A percentile compares a stretch with the other conserved stretches of the same genome.
Evolutionary conservation across 1,140 invertebrate species (phyloP).

Genomic region (Asobara japonica): DNA sequence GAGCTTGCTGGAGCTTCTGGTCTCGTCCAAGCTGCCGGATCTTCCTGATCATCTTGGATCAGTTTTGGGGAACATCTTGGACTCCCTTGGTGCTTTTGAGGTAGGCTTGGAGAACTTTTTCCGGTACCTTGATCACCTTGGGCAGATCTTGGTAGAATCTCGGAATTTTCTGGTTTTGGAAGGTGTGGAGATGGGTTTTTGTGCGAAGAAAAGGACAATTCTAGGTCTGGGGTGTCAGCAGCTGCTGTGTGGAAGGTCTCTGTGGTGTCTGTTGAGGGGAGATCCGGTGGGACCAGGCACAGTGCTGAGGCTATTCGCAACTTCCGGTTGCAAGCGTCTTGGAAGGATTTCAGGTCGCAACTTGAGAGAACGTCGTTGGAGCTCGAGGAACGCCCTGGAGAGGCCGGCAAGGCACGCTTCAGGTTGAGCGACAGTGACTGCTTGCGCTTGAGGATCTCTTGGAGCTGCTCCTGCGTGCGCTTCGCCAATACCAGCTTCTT

Average conservation of each 20-base stretch:
- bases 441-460: slow-evolving; percentile 62
- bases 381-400: slow-evolving; percentile 43
- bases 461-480: slow-evolving; percentile 66
- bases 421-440: slow-evolving; percentile 61
- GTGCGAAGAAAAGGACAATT: slow-evolving; percentile 42
- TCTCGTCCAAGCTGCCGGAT: too few species aligned
- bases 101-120: too few species aligned
- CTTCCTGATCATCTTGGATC: too few species aligned
- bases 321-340: slow-evolving; percentile 55
- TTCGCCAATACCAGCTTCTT: slow-evolving; percentile 63
- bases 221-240: slow-evolving; percentile 56
- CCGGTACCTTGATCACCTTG: too few species aligned
- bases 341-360: slow-evolving; percentile 47
- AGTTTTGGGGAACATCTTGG: too few species aligned
- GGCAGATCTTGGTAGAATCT: too few species aligned
- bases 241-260: slow-evolving; percentile 81
- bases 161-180: too few species aligned
- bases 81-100: too few species aligned
- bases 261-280: slow-evolving; percentile 66
- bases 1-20: too few species aligned
- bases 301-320: slow-evolving; percentile 57
- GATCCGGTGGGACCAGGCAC: slow-evolving; percentile 51
- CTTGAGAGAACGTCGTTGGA: slow-evolving; percentile 52
- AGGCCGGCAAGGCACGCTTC: slow-evolving; percentile 57
- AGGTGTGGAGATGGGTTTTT: too few species aligned